Conservation (phyloP, 1,140 invertebrate genomes). For the Grapholita molesta region DNA sequence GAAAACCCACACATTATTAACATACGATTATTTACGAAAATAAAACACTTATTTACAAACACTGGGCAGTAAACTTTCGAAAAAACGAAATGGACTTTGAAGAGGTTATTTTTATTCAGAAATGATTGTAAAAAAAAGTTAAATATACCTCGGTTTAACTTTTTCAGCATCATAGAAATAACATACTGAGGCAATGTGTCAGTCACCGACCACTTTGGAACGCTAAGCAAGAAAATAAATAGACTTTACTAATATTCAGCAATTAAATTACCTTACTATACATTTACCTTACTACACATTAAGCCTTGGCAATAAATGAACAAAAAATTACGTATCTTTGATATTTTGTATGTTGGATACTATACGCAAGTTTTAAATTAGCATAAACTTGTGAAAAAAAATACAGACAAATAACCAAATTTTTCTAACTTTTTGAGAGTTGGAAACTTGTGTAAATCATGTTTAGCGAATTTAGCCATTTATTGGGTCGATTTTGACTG, state of each 20-base stretch:
- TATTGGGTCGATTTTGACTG: too few species aligned
- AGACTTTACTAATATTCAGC: too few species aligned
- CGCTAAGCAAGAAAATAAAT: not conserved
- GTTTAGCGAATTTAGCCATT: too few species aligned
- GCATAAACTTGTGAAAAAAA: too few species aligned
- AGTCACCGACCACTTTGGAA: not conserved
- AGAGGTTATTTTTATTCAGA: not conserved
- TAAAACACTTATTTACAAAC: conserved; percentile 24
- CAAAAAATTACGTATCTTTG: too few species aligned
- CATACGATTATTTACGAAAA: conserved; percentile 18
- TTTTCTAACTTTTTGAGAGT: too few species aligned
- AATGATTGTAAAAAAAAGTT: not conserved
- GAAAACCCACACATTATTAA: conserved; percentile 21
- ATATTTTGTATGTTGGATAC: too few species aligned
- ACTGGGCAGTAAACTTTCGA: not conserved
- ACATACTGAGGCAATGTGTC: not conserved
- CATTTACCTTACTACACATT: too few species aligned
- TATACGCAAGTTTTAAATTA: too few species aligned
- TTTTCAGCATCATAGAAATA: not conserved
- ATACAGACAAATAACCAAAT: too few species aligned
- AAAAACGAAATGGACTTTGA: not conserved
- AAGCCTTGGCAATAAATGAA: too few species aligned
- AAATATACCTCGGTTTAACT: not conserved
- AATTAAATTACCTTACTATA: not conserved
- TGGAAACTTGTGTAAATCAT: too few species aligned